Evolutionary conservation across 2,113 vertebrate genomes (phyloP).

Genomic region (Pluvialis apricaria): DNA sequence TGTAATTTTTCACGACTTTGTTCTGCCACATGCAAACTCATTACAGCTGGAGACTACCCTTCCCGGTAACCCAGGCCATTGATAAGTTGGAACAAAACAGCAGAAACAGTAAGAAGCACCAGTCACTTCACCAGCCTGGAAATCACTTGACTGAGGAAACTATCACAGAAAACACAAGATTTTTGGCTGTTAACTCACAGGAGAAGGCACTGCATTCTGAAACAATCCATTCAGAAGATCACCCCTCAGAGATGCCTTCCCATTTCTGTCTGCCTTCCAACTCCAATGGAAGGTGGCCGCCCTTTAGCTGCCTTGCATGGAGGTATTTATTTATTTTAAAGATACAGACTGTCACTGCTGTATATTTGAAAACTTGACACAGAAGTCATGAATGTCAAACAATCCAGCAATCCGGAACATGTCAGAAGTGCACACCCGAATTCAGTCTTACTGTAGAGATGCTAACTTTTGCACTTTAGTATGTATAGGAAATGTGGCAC

Average conservation of each 20-base stretch:
- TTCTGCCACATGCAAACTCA: background rate
- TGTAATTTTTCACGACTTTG: background rate
- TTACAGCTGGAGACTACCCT: background rate
- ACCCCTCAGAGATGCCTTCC: background rate
- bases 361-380: background rate
- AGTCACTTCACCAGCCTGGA: background rate
- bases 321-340: background rate
- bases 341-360: background rate
- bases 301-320: background rate
- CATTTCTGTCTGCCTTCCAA: background rate
- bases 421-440: background rate
- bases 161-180: background rate
- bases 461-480: background rate
- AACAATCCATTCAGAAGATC: background rate
- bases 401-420: background rate
- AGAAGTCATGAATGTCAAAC: background rate
- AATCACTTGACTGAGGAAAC: background rate
- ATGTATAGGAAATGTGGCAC: rapidly evolving
- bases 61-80: background rate
- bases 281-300: background rate
- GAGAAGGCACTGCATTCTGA: background rate
- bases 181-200: background rate
- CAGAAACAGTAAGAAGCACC: background rate
- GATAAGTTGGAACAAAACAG: background rate
- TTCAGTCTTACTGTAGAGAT: background rate